phyloP scores from a whole-genome alignment of 2,888 invertebrate genomes.

The Drosophila niveifrons region DNA sequence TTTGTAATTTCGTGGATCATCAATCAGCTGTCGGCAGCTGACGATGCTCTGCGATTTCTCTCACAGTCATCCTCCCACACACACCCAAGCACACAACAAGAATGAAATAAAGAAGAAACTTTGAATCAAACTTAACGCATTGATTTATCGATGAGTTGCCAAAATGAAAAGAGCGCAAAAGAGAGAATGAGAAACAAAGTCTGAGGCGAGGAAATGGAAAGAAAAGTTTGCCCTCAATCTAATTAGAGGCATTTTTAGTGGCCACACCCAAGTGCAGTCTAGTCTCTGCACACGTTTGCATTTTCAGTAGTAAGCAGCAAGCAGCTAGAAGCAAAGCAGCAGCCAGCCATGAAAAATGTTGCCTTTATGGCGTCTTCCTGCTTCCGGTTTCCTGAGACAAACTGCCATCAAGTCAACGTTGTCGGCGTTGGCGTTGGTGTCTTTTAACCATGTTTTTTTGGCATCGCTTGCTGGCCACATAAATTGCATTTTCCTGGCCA shows the following conservation, averaged over 20 bases:
- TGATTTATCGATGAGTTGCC: conserved; percentile 75
- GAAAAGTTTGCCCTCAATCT: conserved; percentile 35
- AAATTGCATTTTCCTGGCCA: conserved; percentile 40
- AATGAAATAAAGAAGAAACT: neutral
- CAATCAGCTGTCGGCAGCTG: conserved; percentile 76
- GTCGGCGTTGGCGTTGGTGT: neutral
- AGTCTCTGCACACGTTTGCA: conserved; percentile 44
- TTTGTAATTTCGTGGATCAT: conserved; percentile 78
- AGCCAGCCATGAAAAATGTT: conserved; percentile 52
- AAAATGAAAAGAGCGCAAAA: conserved; percentile 24
- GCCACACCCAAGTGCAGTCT: conserved; percentile 43
- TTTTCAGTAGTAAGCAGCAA: conserved; percentile 6
- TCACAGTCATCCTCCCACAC: conserved; percentile 17
- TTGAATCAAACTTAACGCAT: conserved; percentile 52
- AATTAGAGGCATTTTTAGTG: conserved; percentile 44
- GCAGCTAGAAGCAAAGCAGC: neutral
- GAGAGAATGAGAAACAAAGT: neutral
- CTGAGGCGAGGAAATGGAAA: neutral
- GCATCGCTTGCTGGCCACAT: conserved; percentile 40
- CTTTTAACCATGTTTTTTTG: conserved; percentile 27
- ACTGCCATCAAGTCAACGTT: neutral
- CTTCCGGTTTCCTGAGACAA: conserved; percentile 43
- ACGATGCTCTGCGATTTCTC: conserved; percentile 52
- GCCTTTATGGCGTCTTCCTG: conserved; percentile 60
- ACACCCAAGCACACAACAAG: neutral